These are phyloP conservation scores for Gortyna flavago DNA, from an alignment of 2,888 invertebrate genomes.

Conservation along the genomic window DNA sequence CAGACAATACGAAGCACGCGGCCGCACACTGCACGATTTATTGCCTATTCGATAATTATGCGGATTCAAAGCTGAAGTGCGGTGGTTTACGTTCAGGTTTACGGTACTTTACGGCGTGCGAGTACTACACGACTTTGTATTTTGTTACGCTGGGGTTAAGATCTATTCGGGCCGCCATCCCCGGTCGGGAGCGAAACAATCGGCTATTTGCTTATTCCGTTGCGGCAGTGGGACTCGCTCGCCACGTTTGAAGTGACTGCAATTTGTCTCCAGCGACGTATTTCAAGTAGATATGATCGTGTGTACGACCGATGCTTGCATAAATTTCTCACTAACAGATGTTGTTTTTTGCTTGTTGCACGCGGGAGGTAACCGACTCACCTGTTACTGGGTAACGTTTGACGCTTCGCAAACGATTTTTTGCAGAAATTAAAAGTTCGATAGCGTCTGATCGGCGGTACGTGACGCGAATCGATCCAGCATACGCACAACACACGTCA, in stretches of 20 bases:
- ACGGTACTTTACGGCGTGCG: constrained; percentile 80
- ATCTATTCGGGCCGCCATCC: constrained; percentile 70
- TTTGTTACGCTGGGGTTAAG: constrained; percentile 78
- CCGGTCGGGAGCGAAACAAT: constrained; percentile 77
- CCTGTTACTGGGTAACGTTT: constrained; percentile 84
- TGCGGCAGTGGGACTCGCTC: constrained; percentile 79
- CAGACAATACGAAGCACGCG: constrained; percentile 68
- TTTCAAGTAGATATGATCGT: constrained; percentile 88
- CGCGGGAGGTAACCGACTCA: constrained; percentile 84
- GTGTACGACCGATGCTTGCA: constrained; percentile 83
- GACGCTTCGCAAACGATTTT: constrained; percentile 79
- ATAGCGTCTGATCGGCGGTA: constrained; percentile 78
- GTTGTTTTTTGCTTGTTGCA: constrained; percentile 81
- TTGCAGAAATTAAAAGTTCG: constrained; percentile 86
- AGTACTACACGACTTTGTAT: constrained; percentile 78
- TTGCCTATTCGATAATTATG: constrained; percentile 87
- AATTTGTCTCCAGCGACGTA: constrained; percentile 87
- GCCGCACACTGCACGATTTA: constrained; percentile 82
- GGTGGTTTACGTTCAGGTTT: constrained; percentile 83
- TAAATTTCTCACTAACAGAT: constrained; percentile 85
- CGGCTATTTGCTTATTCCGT: constrained; percentile 82
- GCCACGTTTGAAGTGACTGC: constrained; percentile 86
- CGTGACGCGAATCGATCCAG: constrained; percentile 76
- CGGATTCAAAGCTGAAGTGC: constrained; percentile 85
- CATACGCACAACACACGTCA: constrained; percentile 52